A percentile compares a stretch with the other conserved stretches of the same genome.
Conservation (phyloP, 2,888 invertebrate species). For the Brenthis ino region DNA sequence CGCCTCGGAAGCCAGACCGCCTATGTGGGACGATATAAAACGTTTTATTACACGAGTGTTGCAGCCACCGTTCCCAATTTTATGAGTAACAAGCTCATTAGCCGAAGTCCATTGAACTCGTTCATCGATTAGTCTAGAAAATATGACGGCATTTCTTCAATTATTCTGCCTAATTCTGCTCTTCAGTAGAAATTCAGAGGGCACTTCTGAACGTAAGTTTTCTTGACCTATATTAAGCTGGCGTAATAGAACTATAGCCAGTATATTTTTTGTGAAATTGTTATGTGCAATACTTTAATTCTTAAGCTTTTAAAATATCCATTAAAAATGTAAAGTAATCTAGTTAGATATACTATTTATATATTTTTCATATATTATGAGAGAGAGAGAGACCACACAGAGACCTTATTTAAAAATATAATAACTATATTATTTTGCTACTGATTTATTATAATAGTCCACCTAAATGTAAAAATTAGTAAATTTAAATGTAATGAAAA, state of each 20-base stretch:
- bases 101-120: conserved; percentile 57
- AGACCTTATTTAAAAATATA: too few species aligned
- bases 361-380: too few species aligned
- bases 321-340: too few species aligned
- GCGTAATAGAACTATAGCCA: not conserved
- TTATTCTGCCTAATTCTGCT: conserved; percentile 48
- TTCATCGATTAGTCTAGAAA: conserved; percentile 52
- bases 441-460: too few species aligned
- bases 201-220: conserved; percentile 48
- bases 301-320: conserved; percentile 2
- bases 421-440: too few species aligned
- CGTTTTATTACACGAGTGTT: conserved; percentile 54
- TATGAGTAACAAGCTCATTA: conserved; percentile 52
- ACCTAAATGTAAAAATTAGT: too few species aligned
- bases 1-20: conserved; percentile 59
- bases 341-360: too few species aligned
- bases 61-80: conserved; percentile 51
- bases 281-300: not conserved
- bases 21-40: conserved; percentile 58
- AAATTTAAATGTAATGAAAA: too few species aligned
- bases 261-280: not conserved
- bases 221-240: not conserved
- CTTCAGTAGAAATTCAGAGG: conserved; percentile 41
- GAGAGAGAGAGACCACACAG: too few species aligned
- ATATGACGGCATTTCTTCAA: conserved; percentile 44